Evolutionary conservation across 2,113 vertebrate species (phyloP).

Genomic region (Psammodynastes pulverulentus): DNA sequence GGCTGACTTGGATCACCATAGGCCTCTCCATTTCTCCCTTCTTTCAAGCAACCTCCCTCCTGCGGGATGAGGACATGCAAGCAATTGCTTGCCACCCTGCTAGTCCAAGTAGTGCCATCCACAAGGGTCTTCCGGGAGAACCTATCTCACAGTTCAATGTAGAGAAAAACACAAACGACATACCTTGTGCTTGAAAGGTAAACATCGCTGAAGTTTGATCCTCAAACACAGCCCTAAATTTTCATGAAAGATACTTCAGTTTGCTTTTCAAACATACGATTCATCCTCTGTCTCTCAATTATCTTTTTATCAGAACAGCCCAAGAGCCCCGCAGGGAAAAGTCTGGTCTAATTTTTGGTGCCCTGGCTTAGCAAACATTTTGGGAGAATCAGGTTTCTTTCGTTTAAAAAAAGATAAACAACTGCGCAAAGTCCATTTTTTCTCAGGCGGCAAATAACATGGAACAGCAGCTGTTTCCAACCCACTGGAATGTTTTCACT

Average conservation of each 20-base stretch:
- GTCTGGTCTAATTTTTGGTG: neutral
- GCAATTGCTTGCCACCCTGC: neutral
- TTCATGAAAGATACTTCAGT: slow-evolving; percentile 22
- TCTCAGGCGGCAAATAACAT: neutral
- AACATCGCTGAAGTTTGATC: slow-evolving; percentile 93
- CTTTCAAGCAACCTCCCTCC: neutral
- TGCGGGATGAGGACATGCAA: no score
- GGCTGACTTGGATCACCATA: neutral
- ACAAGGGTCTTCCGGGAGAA: neutral
- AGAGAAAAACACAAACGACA: slow-evolving; percentile 33
- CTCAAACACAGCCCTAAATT: slow-evolving; percentile 89
- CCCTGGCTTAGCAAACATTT: neutral
- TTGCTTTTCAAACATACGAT: slow-evolving; percentile 1
- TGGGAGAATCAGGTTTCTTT: neutral
- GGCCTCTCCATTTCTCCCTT: neutral
- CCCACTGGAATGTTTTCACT: neutral
- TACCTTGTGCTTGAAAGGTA: slow-evolving; percentile 98
- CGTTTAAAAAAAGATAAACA: neutral
- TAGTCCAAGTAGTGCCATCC: neutral
- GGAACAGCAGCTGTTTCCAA: neutral
- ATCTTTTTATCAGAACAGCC: neutral
- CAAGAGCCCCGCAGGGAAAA: neutral
- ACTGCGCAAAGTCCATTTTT: neutral
- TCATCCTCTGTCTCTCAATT: no score
- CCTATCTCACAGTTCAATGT: neutral